Conservation (phyloP, 53 echinoderm and acorn worm species). For the Hippasteria phrygiana region DNA sequence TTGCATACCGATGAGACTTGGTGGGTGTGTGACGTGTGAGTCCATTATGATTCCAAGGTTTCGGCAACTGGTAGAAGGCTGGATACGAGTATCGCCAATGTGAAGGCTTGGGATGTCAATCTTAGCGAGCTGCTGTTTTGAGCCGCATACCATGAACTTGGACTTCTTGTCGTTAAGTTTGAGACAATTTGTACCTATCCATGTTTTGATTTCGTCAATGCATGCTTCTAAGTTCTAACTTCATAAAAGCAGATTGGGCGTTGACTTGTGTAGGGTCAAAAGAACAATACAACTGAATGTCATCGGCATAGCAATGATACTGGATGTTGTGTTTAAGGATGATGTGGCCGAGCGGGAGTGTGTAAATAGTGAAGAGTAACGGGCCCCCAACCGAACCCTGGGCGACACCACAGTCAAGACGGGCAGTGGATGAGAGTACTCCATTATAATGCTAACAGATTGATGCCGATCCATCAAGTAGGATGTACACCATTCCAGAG, state of each 20-base stretch:
- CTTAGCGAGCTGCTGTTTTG: too few species aligned
- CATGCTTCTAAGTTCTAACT: not conserved
- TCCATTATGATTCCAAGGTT: not conserved
- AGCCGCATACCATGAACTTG: not conserved
- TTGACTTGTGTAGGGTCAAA: not conserved
- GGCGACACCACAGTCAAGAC: conserved; percentile 11
- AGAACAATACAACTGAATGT: too few species aligned
- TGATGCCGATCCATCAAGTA: not conserved
- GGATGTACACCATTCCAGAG: conserved; percentile 15
- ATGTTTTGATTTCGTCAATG: too few species aligned
- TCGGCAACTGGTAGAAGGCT: not conserved
- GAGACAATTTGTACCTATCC: not conserved
- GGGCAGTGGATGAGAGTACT: not conserved
- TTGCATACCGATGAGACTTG: not conserved
- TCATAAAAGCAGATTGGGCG: not conserved
- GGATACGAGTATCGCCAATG: too few species aligned
- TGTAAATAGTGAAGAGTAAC: too few species aligned
- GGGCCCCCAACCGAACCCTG: too few species aligned
- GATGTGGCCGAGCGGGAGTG: too few species aligned
- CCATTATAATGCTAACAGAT: not conserved
- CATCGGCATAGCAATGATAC: not conserved
- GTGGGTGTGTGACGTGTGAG: not conserved
- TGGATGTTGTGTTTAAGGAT: not conserved
- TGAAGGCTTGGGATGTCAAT: not conserved
- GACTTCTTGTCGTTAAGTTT: conserved; percentile 32